Base-by-base conservation (phyloP, 2,797 vertebrate genomes). In the Sebastes goodei region DNA sequence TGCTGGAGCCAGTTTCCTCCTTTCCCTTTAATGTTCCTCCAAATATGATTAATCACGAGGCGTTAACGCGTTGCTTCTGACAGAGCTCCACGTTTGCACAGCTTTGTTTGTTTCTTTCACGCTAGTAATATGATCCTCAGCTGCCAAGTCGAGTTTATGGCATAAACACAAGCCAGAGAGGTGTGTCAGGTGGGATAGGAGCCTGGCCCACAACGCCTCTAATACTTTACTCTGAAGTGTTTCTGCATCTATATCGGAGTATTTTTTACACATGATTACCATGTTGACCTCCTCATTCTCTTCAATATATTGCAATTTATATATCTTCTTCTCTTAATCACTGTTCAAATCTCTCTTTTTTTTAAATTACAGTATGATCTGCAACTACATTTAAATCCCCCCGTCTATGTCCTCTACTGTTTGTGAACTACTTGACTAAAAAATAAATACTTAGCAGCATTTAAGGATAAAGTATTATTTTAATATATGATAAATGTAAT, bases 11-110 rank as follows among this genome's bases (percentile, higher is more conserved):
- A 75, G 84, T 89, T 92, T 89, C 88, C 91, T 88, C 84, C 91
- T 93, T 80, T 91, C 85, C 90, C 93, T 95, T 94, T 94, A 94
- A 94, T 95, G 94, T 95, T 93, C 80, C 89, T 95, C 93, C 93
- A 95, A 93, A 94, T 94, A 93, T 91, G 93, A 95, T 95, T 95
- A 92, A 94, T 94, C 92, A 91, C 91, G 69, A 82, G 86, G 81
- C 56, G 74, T 88, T 85, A 93, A 88, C 74, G 17, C 82, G 76
- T 84, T 85, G 83, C 88, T 78, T 90, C 90, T 94, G 94, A 94
- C 94, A 93, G 91, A 52, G 87, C 86, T 71, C 67, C 73, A 71
- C 90, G 67, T 90, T 87, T 88, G 86, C 89, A 87, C 90, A 85
- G 91, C 89, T 95, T 93, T 94, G 92, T 95, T 94, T 93, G 87